Base-by-base conservation (phyloP, 2,888 invertebrate genomes). In the Agrochola lychnidis region DNA sequence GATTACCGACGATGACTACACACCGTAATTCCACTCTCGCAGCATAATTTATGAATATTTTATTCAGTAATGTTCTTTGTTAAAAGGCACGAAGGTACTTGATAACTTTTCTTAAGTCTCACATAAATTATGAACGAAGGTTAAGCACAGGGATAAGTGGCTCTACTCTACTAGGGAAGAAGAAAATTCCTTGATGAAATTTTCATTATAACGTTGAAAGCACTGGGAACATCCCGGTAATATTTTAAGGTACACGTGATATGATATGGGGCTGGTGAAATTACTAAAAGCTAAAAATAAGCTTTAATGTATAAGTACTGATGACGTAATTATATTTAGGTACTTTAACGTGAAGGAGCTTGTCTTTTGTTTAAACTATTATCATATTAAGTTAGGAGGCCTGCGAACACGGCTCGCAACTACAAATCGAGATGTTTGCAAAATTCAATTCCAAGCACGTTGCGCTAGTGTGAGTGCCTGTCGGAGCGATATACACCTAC, bases 21-120 rank as follows among this genome's bases (percentile, higher is more conserved):
- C 83, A 75, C 67, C 82, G 82, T 86, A 88, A 89, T 88, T 86
- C 81, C 73, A 84, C 78, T 83, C 83, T 75, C 76, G 57, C 84
- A 86, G 89, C 78, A 86, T 86, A 88, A 80, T 86, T 84, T 90
- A 91, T 91, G 90, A 91, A 92, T 92, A 92, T 91, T 91, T 89
- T 87, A 91, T 89, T 82, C 84, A 77, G 85, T 87, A 89, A 88
- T 84, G 85, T 84, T 88, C 89, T 89, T 89, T 87, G 89, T 89
- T 90, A 86, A 89, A 86, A 84, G 89, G 81, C 77, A 85, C 78
- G 82, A 83, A 88, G 85, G 78, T 82, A 87, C 84, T 89, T 87
- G 88, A 89, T 90, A 90, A 90, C 89, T 90, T 87, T 88, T 83
- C 90, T 87, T 89, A 90, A 89, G 89, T 89, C 85, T 61, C 82